Percentiles rank a stretch among this genome's conserved stretches.
These are phyloP conservation scores for Tympanuchus pallidicinctus DNA, from an alignment of 2,113 vertebrate genomes.

Conservation along the genomic window DNA sequence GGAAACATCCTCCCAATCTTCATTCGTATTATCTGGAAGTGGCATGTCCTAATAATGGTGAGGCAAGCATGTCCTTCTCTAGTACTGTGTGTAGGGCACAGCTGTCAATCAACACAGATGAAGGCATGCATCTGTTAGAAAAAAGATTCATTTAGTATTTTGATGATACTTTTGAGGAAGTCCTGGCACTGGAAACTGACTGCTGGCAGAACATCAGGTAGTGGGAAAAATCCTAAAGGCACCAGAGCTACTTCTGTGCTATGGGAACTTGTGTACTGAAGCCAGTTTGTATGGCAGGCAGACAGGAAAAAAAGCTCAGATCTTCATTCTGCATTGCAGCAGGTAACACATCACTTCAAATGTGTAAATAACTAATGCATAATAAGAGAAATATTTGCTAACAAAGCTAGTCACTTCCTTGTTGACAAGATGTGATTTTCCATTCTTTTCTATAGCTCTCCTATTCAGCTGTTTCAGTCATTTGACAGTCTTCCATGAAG, in stretches of 20 bases:
- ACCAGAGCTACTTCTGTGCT: neutral
- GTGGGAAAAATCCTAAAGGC: neutral
- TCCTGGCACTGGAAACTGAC: neutral
- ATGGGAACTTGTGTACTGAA: neutral
- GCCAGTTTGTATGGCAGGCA: neutral
- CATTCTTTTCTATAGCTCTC: neutral
- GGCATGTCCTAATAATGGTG: accelerated
- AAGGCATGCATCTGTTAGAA: neutral
- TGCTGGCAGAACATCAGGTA: neutral
- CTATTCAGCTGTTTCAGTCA: conserved; percentile 15
- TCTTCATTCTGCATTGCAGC: neutral
- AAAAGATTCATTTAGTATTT: neutral
- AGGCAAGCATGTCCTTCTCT: neutral
- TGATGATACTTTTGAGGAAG: neutral
- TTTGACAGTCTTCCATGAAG: conserved; percentile 27
- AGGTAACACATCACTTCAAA: neutral
- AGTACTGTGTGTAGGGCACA: neutral
- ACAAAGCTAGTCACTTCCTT: neutral
- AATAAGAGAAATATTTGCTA: neutral
- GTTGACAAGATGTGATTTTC: neutral
- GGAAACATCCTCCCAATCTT: neutral
- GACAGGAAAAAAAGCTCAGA: neutral
- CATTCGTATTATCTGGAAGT: neutral
- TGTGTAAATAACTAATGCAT: neutral
- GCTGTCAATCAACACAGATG: neutral